Evolutionary conservation across 2,888 invertebrate species (phyloP).

Genomic region (Rhingia campestris): DNA sequence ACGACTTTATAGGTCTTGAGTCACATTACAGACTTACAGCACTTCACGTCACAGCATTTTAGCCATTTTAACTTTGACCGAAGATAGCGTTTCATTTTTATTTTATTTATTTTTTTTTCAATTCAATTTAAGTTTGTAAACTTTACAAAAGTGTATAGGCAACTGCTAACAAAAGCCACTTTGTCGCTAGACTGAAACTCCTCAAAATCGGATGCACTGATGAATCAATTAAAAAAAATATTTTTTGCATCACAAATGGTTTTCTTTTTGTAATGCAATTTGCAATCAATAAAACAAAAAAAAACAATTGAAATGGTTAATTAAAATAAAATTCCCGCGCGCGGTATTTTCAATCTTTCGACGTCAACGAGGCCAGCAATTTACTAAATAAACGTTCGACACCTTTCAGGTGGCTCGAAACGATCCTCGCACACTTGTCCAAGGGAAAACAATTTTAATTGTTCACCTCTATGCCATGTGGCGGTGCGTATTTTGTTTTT

Average conservation of each 20-base stretch:
- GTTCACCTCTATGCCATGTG: slow-evolving; percentile 2
- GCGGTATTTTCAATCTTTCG: neutral
- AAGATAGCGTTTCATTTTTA: slow-evolving; percentile 61
- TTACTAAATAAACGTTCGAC: slow-evolving; percentile 30
- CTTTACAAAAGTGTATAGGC: neutral
- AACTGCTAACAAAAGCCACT: slow-evolving; percentile 15
- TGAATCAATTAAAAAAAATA: slow-evolving; percentile 47
- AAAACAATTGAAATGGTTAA: slow-evolving; percentile 30
- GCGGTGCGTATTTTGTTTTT: slow-evolving; percentile 41
- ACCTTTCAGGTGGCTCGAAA: slow-evolving; percentile 52
- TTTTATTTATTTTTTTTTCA: neutral
- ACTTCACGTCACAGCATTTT: slow-evolving; percentile 60
- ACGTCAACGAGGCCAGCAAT: slow-evolving; percentile 23
- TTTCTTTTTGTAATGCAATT: slow-evolving; percentile 5
- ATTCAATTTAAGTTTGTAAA: neutral
- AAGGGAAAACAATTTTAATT: slow-evolving; percentile 42
- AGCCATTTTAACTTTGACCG: slow-evolving; percentile 67
- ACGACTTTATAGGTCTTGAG: neutral
- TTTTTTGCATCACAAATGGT: slow-evolving; percentile 17
- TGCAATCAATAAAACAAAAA: slow-evolving; percentile 2
- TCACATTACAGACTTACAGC: slow-evolving; percentile 48
- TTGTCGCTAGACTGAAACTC: slow-evolving; percentile 8
- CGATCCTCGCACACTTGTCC: slow-evolving; percentile 24
- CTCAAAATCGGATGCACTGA: neutral
- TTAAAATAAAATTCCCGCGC: neutral